Conservation (phyloP, 2,888 invertebrate species). For the Melitaea athalia region DNA sequence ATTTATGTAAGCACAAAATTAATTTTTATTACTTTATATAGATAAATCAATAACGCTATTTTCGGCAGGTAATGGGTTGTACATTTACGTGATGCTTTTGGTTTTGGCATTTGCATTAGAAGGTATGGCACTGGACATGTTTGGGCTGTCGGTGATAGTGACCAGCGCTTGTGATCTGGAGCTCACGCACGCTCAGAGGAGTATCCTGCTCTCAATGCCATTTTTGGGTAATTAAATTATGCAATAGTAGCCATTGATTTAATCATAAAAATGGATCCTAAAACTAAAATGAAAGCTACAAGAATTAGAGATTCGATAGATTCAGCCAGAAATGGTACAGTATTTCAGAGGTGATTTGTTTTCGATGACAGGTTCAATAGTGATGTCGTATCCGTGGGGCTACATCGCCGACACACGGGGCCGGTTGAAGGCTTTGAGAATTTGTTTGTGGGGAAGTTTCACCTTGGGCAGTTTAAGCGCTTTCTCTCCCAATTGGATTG, state of each 20-base stretch:
- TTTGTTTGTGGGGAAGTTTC: slow-evolving; percentile 53
- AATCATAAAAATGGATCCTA: too few species aligned
- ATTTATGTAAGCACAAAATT: too few species aligned
- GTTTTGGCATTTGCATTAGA: slow-evolving; percentile 46
- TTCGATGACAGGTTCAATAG: slow-evolving; percentile 50
- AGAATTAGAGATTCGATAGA: too few species aligned
- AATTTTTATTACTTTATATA: too few species aligned
- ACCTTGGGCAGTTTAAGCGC: slow-evolving; percentile 49
- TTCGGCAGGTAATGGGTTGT: slow-evolving; percentile 51
- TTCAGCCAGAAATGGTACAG: too few species aligned
- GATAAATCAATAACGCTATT: not conserved
- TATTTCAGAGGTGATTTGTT: too few species aligned
- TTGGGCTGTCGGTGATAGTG: slow-evolving; percentile 57
- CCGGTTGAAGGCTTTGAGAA: slow-evolving; percentile 48
- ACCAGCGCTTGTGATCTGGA: slow-evolving; percentile 53
- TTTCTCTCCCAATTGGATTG: slow-evolving; percentile 59
- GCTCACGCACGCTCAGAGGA: slow-evolving; percentile 77
- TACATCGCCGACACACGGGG: slow-evolving; percentile 61
- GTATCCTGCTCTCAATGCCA: slow-evolving; percentile 84
- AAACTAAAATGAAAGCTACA: too few species aligned
- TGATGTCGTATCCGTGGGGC: slow-evolving; percentile 63
- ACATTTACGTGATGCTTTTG: slow-evolving; percentile 48
- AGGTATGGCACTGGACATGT: slow-evolving; percentile 56
- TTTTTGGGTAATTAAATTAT: slow-evolving; percentile 77
- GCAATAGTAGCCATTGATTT: not conserved